These are phyloP conservation scores for Amblyteles armatorius DNA, from an alignment of 2,888 invertebrate genomes.

Conservation along the genomic window DNA sequence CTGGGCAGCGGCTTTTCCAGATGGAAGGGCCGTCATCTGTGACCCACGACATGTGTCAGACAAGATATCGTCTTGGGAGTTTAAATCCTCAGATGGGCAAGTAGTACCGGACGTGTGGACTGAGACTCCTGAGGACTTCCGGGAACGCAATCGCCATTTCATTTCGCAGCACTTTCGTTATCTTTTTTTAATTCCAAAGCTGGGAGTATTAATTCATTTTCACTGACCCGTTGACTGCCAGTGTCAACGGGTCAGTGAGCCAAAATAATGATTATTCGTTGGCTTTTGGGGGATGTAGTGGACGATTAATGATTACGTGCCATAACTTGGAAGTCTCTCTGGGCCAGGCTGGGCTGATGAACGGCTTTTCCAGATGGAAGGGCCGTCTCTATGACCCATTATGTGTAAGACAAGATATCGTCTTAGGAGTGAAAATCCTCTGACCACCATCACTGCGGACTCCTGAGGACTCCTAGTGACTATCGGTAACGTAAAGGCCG, in stretches of 20 bases:
- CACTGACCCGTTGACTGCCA: background rate
- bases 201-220: conserved; percentile 5
- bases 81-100: background rate
- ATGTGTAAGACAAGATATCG: background rate
- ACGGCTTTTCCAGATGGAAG: background rate
- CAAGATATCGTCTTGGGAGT: background rate
- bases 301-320: conserved; percentile 48
- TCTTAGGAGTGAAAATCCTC: background rate
- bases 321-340: conserved; percentile 2
- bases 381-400: background rate
- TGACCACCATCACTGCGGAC: background rate
- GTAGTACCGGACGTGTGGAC: background rate
- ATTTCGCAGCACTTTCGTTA: no score
- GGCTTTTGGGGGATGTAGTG: background rate
- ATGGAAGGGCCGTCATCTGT: background rate
- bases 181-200: background rate
- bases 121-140: no score
- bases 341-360: background rate
- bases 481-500: no score
- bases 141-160: no score
- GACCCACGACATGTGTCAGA: background rate
- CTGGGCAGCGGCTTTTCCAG: background rate
- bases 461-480: no score
- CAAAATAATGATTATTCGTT: no score
- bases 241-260: no score